Evolutionary conservation across 2,888 invertebrate species (phyloP).

Genomic region (Mystacides longicornis): DNA sequence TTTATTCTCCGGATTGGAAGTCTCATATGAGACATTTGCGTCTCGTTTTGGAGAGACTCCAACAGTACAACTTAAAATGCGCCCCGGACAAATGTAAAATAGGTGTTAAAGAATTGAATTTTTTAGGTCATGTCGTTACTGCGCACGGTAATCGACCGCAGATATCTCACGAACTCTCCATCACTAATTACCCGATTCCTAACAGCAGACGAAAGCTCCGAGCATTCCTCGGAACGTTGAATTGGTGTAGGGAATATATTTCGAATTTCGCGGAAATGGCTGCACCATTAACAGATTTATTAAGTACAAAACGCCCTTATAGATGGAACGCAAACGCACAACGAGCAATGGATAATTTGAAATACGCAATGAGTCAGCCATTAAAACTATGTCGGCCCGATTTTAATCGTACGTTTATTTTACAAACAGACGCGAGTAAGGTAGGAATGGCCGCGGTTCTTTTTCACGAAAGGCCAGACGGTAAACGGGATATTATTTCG

Average conservation of each 20-base stretch:
- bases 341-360: neutral
- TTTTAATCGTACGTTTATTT: neutral
- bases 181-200: neutral
- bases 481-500: neutral
- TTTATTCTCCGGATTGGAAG: neutral
- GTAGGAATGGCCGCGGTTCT: neutral
- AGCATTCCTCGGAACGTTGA: neutral
- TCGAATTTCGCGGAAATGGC: neutral
- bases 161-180: neutral
- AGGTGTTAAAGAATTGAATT: neutral
- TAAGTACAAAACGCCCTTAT: neutral
- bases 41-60: neutral
- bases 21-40: neutral
- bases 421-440: conserved; percentile 5
- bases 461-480: neutral
- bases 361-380: neutral
- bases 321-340: neutral
- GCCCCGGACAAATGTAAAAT: conserved; percentile 2
- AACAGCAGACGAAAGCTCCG: neutral
- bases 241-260: conserved; percentile 4
- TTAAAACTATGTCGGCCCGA: neutral
- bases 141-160: neutral
- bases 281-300: neutral
- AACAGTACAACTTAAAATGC: neutral
- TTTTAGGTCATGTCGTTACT: neutral